Base-by-base conservation (phyloP, 2,888 invertebrate genomes). In the Boloria selene region DNA sequence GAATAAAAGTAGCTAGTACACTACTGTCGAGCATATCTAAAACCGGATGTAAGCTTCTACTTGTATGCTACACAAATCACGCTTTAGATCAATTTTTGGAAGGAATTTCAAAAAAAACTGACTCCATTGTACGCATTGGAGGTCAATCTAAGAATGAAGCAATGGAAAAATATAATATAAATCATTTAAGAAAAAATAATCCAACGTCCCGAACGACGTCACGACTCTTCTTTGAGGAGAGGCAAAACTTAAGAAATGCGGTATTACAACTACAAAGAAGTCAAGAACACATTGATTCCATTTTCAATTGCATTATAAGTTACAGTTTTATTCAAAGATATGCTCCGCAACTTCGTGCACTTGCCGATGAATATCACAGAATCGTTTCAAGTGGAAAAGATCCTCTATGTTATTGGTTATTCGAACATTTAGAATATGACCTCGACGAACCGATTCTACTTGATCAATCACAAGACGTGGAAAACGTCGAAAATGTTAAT, bases 41-140 rank as follows among this genome's bases (percentile, higher is more conserved):
- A 6, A 0, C 13, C 3, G 16, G 74, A 2, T 85, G 84, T 60
- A 93, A 94, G 3, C 94, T 97, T 76, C 88, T 97, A 18, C 92
- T 97, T 2, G 94, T 97, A 17, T 96, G 97, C 77, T 96, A 94
- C 78, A 97, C 97, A 1, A 97, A 97, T 82, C 96, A 97, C 76
- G 97, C 97, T 0, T 83, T 97, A 7, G 97, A 97, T 84, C 97
- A 97, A 79, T 97, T 97, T 84, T 85, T 97, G 47, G 95, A 96
- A 78, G 95, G 94, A 38, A 86, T 96, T 56, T 75, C 94, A 2
- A 76, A 81, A n/a, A 81, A 93, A 10, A 95, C 95, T 0, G 62
- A 85, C 0, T 90, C 93, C 10, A 92, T 96, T 62, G 91, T 95
- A 0, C 93, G 96, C 44, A 93, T 97, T 70, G 96, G 96, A 0